These are phyloP conservation scores for Adineta ricciae DNA, from an alignment of 2,888 invertebrate genomes.

Conservation along the genomic window DNA sequence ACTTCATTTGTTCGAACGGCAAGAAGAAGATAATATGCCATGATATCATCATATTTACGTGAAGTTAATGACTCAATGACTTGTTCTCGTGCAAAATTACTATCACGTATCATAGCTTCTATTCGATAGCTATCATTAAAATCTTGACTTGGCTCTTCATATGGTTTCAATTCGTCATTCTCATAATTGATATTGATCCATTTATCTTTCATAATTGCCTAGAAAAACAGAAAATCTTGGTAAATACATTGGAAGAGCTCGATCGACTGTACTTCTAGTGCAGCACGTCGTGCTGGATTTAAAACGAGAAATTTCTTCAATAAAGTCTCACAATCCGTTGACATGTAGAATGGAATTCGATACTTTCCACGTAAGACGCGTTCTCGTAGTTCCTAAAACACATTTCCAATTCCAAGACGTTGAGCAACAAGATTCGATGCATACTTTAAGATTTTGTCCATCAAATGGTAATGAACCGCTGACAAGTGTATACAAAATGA, in stretches of 20 bases:
- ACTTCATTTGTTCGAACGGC: constrained; percentile 42
- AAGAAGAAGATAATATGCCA: constrained; percentile 90
- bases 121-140: constrained; percentile 92
- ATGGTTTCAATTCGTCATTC: constrained; percentile 81
- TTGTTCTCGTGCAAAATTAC: constrained; percentile 88
- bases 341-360: constrained; percentile 99
- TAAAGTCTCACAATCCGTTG: constrained; percentile 98
- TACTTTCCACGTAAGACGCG: constrained; percentile 95
- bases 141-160: constrained; percentile 67
- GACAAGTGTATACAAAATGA: constrained; percentile 96
- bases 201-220: constrained; percentile 79
- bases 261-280: constrained; percentile 18
- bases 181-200: constrained; percentile 99
- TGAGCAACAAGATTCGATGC: too few relatives aligned
- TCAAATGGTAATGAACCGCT: constrained; percentile 98
- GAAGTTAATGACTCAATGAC: constrained; percentile 90
- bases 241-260: background rate
- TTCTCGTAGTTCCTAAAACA: constrained; percentile 68
- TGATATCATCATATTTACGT: constrained; percentile 96
- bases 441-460: constrained; percentile 80
- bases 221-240: constrained; percentile 35
- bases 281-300: constrained; percentile 86
- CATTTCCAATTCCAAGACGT: background rate
- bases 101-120: constrained; percentile 76
- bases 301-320: constrained; percentile 98